Evolutionary conservation across 2,797 vertebrate species (phyloP).

Genomic region (Leptatherina wallacei): DNA sequence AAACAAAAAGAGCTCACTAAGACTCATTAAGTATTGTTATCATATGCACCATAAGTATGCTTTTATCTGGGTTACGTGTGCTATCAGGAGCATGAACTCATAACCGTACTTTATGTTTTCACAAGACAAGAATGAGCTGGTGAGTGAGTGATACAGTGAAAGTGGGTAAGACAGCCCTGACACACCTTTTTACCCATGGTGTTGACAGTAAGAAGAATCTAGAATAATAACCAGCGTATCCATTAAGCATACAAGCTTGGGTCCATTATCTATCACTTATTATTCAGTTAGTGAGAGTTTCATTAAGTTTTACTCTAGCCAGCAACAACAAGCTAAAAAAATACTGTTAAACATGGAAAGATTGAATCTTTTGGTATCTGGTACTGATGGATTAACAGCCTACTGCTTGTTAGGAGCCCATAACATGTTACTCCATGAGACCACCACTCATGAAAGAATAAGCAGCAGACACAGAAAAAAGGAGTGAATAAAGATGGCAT

Average conservation of each 20-base stretch:
- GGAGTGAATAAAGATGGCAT: slow-evolving; percentile 69
- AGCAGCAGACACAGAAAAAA: slow-evolving; percentile 57
- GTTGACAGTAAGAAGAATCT: not conserved
- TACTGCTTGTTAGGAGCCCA: not conserved
- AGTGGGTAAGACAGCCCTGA: not conserved
- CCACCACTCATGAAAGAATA: slow-evolving; percentile 14
- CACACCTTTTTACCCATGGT: not conserved
- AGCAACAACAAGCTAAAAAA: not conserved
- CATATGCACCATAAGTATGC: not conserved
- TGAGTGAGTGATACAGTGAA: not conserved
- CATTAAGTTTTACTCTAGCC: not conserved
- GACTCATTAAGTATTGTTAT: not conserved
- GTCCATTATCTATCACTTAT: not conserved
- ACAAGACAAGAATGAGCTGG: not conserved
- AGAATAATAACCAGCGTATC: not conserved
- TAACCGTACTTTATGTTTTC: not conserved
- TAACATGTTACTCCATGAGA: not conserved
- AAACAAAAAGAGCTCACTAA: not conserved
- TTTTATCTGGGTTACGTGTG: not conserved
- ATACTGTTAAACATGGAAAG: not conserved
- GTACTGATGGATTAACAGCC: not conserved
- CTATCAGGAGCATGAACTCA: not conserved
- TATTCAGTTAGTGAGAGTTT: not conserved
- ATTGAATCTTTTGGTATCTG: not conserved
- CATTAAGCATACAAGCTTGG: not conserved